Evolutionary conservation across 2,797 vertebrate genomes (phyloP), one percentile per base, ranked within the genome.

Genomic region (Alectoris magna): DNA sequence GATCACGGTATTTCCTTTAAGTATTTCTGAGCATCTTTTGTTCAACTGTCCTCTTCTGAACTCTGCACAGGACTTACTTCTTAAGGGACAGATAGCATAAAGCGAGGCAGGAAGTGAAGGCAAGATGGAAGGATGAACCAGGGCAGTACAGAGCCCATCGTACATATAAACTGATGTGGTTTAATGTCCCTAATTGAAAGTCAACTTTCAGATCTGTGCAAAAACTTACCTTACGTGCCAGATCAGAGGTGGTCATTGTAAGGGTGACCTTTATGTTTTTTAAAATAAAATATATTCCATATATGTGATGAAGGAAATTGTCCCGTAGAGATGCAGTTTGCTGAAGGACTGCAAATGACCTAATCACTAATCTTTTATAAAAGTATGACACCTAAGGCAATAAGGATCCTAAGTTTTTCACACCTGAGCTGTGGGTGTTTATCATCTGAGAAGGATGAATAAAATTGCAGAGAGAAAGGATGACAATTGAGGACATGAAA

Each of bases 301-400:
- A 34, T 11, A 24, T 66, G 46, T 59, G 81, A 91, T 95, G 72
- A 78, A 74, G 93, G 56, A 93, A 77, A 70, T 79, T 80, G 51
- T 72, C 49, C 56, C 83, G 85, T 56, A 70, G 94, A 86, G 85
- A 55, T 83, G 68, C 55, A 93, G 77, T 64, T 67, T 94, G 64
- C 74, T 76, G 63, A 73, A 84, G 88, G 34, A 38, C 89, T 96
- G n/a, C 60, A 84, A 90, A 94, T 91, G 55, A 87, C 69, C 64
- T 87, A 89, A 96, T 97, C 95, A 96, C 43, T 60, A 83, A 91
- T 80, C 23, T 81, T 74, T 91, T 79, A 43, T 59, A 64, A 91
- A 44, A 43, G 21, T 55, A 11, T 15, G 16, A 39, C 15, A 22
- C 29, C 41, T 46, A 88, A 66, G 49, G 63, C 48, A 88, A 27